phyloP scores from a whole-genome alignment of 2,888 invertebrate genomes.

The Quadroppia sp. region DNA sequence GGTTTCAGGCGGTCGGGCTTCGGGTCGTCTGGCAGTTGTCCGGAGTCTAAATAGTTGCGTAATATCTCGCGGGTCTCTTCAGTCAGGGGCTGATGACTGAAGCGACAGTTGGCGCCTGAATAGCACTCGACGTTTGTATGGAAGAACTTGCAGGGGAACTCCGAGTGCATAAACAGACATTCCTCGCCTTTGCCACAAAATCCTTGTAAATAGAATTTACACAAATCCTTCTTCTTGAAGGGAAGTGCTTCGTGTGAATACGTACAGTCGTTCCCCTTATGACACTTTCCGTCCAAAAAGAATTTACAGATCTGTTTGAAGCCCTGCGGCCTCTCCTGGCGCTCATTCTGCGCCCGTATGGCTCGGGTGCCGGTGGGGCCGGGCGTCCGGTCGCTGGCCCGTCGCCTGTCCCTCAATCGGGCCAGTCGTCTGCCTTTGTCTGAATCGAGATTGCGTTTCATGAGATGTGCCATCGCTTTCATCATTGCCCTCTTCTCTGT shows the following conservation, averaged over 20 bases:
- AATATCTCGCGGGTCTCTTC: conserved; percentile 66
- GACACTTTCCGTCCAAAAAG: conserved; percentile 81
- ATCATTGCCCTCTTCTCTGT: conserved; percentile 22
- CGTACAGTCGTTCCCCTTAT: conserved; percentile 71
- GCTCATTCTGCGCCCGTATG: not conserved
- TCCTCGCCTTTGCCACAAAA: conserved; percentile 65
- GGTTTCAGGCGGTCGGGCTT: conserved; percentile 26
- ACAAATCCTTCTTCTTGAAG: conserved; percentile 83
- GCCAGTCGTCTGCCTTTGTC: conserved; percentile 34
- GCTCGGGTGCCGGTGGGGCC: conserved; percentile 4
- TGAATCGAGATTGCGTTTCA: conserved; percentile 33
- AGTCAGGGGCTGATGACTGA: conserved; percentile 82
- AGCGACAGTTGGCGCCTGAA: conserved; percentile 79
- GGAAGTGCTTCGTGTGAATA: conserved; percentile 78
- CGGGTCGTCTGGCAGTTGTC: conserved; percentile 41
- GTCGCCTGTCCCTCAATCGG: conserved; percentile 28
- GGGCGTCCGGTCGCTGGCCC: conserved; percentile 4
- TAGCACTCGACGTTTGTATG: conserved; percentile 81
- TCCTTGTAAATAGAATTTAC: conserved; percentile 93
- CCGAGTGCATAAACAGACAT: conserved; percentile 92
- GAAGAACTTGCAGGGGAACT: conserved; percentile 95
- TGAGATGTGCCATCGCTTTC: conserved; percentile 36
- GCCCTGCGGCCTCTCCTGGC: not conserved
- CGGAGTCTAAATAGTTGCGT: conserved; percentile 42
- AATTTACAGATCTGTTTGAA: conserved; percentile 64